Percentiles rank a stretch among this genome's conserved stretches.
Conservation (phyloP, 2,113 vertebrate species). For the Oryzias melastigma region DNA sequence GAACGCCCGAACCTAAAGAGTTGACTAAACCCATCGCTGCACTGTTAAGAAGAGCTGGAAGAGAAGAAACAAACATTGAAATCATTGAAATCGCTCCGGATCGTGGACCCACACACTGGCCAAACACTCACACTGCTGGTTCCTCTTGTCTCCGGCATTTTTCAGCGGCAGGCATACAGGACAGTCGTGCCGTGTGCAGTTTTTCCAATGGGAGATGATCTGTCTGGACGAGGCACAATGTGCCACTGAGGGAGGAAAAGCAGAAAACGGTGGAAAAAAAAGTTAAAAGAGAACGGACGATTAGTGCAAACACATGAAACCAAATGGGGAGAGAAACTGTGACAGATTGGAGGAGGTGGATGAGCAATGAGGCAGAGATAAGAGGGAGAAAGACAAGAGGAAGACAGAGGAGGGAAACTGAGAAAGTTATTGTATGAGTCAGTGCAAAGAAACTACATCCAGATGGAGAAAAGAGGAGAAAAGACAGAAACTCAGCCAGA, state of each 20-base stretch:
- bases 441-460: conserved; percentile 37
- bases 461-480: conserved; percentile 60
- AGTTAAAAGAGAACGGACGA: conserved; percentile 19
- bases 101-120: background rate
- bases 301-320: background rate
- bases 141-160: conserved; percentile 97
- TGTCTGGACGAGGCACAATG: conserved; percentile 98
- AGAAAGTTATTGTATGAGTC: conserved; percentile 59
- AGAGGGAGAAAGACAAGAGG: conserved; percentile 25
- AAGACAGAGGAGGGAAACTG: conserved; percentile 12
- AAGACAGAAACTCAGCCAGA: conserved; percentile 6
- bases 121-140: conserved; percentile 90
- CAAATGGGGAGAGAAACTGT: conserved; percentile 11
- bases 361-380: conserved; percentile 79
- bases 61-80: background rate
- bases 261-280: conserved; percentile 4
- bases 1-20: conserved; percentile 81
- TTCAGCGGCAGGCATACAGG: conserved; percentile 97
- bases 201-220: conserved; percentile 99
- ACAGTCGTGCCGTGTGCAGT: conserved; percentile 97
- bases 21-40: conserved; percentile 85
- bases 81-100: no score
- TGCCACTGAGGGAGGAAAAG: conserved; percentile 81
- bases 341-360: conserved; percentile 75
- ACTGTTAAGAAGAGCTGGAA: conserved; percentile 85